Percentiles rank a stretch among this genome's conserved stretches.
phyloP scores from a whole-genome alignment of 1,140 invertebrate species.

The Probaryconus sp. region DNA sequence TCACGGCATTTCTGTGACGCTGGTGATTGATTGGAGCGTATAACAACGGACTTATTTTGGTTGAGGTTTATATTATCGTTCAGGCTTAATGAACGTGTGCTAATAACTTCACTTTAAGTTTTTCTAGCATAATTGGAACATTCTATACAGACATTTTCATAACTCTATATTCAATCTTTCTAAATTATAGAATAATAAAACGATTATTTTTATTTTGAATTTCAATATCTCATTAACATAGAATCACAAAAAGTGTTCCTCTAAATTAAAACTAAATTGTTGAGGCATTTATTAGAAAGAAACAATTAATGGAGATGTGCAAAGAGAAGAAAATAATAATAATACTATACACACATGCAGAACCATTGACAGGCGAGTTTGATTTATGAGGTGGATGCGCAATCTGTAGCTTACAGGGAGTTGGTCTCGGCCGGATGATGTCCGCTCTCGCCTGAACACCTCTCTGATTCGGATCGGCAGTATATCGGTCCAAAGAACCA shows the following conservation, averaged over 20 bases:
- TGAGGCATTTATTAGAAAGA: constrained; percentile 12
- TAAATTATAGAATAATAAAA: too few species aligned
- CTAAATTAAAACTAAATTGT: constrained; percentile 9
- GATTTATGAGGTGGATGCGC: constrained; percentile 74
- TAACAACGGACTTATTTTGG: too few species aligned
- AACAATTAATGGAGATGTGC: constrained; percentile 19
- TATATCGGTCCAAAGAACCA: constrained; percentile 86
- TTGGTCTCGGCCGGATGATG: constrained; percentile 84
- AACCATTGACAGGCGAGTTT: constrained; percentile 73
- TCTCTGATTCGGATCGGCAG: constrained; percentile 87
- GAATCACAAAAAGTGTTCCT: constrained; percentile 4
- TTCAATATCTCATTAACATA: too few species aligned
- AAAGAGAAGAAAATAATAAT: constrained; percentile 44
- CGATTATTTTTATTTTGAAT: too few species aligned
- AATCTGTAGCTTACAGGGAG: constrained; percentile 82
- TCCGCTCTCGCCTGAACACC: constrained; percentile 82
- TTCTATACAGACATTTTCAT: not conserved
- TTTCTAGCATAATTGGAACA: too few species aligned
- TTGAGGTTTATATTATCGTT: too few species aligned
- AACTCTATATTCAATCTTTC: constrained; percentile 2
- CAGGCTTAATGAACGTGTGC: too few species aligned
- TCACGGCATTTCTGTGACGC: too few species aligned
- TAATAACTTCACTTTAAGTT: too few species aligned
- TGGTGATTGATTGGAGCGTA: too few species aligned
- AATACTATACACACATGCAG: constrained; percentile 77